Base-by-base conservation (phyloP, 2,888 invertebrate species). In the Nebria brevicollis region DNA sequence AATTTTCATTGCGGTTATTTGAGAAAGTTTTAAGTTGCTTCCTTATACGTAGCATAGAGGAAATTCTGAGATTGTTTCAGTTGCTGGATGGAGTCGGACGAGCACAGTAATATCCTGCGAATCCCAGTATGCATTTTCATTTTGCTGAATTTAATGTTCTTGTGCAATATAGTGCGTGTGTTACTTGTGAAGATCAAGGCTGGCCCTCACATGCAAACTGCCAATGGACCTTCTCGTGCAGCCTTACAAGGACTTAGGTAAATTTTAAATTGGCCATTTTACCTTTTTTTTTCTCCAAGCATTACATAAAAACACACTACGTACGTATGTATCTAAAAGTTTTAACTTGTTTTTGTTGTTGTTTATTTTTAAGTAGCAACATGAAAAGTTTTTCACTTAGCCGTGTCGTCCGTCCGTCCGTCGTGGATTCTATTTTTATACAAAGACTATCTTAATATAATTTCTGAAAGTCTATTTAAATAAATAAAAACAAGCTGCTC, bases 151-250 rank as follows among this genome's bases (percentile, higher is more conserved):
- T 90, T 97, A 72, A 91, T 94, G 84, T 97, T 97, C 89, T 92
- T 97, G 83, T 95, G 95, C 90, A 97, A 97, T 90, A 97, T 97
- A 86, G 95, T 97, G 82, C 92, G 97, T 84, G 97, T 97, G 78
- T 91, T 97, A 82, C 92, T 96, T 85, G 92, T 94, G 77, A 97
- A 97, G 89, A 89, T 97, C 84, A 93, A 95, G 84, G 95, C 94
- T 66, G 93, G 93, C 77, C 94, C 95, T 1, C 93, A 92, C 83
- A 91, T 90, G 65, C 75, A 68, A 66, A 90, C 91, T 86, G 90
- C 87, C 86, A 89, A 88, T 66, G 91, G 92, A 78, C 93, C 93
- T 13, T 94, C 94, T 65, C 92, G 93, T 84, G 94, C 93, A n/a
- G 94, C 94, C 83, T 90, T 94, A 82, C 96, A 94, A 89, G 95